phyloP scores from a whole-genome alignment of 2,888 invertebrate genomes.

The Nemotelus pantherinus region DNA sequence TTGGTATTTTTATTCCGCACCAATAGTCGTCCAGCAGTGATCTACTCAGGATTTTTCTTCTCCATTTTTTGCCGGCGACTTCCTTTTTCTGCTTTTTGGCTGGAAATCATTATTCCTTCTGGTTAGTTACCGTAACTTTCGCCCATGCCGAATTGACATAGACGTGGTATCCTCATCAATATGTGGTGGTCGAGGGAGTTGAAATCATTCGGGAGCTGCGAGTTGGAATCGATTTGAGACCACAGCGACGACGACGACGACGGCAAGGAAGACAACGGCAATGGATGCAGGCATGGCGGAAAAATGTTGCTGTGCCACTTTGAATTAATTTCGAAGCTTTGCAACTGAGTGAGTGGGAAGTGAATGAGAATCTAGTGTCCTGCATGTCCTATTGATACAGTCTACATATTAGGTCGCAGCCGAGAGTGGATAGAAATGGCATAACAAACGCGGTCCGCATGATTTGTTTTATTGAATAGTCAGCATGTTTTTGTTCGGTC shows the following conservation, averaged over 20 bases:
- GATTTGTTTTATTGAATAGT: constrained; percentile 43
- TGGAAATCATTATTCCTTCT: constrained; percentile 40
- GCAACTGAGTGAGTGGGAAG: constrained; percentile 6
- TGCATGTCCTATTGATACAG: constrained; percentile 36
- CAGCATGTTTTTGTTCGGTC: constrained; percentile 22
- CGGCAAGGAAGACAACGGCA: background rate
- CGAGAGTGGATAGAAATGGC: constrained; percentile 21
- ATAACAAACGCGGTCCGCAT: constrained; percentile 35
- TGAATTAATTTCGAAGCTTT: constrained; percentile 44
- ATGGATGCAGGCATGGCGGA: constrained; percentile 19
- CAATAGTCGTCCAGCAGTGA: constrained; percentile 31
- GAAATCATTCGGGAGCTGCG: background rate
- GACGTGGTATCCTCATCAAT: constrained; percentile 9
- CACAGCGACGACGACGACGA: background rate
- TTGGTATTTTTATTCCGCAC: constrained; percentile 43
- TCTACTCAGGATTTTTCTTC: constrained; percentile 33
- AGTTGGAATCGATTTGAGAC: background rate
- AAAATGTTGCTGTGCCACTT: constrained; percentile 42
- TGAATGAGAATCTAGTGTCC: constrained; percentile 26
- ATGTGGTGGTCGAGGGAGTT: background rate
- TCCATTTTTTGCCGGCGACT: constrained; percentile 8
- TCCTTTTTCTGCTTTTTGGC: constrained; percentile 7
- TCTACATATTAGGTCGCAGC: constrained; percentile 23
- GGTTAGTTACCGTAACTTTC: constrained; percentile 44
- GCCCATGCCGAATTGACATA: constrained; percentile 19